phyloP scores from a whole-genome alignment of 2,888 invertebrate species.

The Monochamus alternatus region DNA sequence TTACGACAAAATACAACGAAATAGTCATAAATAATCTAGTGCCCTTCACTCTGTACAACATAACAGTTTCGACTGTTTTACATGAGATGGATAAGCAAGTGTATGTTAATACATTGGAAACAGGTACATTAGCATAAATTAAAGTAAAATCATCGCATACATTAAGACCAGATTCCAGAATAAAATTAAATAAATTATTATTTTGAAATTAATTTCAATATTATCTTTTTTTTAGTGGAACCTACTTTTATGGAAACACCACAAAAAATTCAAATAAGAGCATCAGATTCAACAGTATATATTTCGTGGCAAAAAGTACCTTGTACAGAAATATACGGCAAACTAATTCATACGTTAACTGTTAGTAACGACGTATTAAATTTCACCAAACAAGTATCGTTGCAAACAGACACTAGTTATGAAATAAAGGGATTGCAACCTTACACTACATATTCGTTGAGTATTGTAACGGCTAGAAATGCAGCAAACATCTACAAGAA shows the following conservation, averaged over 20 bases:
- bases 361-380: constrained; percentile 53
- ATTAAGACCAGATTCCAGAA: constrained; percentile 5
- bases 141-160: neutral
- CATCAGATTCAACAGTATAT: constrained; percentile 56
- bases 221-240: constrained; percentile 55
- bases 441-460: constrained; percentile 61
- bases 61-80: constrained; percentile 63
- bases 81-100: constrained; percentile 58
- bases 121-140: constrained; percentile 56
- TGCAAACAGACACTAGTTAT: constrained; percentile 56
- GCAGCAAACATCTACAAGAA: constrained; percentile 53
- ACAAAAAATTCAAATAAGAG: constrained; percentile 57
- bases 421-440: constrained; percentile 59
- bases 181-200: constrained; percentile 13
- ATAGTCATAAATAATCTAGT: constrained; percentile 60
- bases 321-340: constrained; percentile 61
- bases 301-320: constrained; percentile 62
- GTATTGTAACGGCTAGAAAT: constrained; percentile 59
- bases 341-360: constrained; percentile 58
- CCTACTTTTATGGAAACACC: constrained; percentile 62
- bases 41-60: constrained; percentile 64
- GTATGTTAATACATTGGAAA: constrained; percentile 59
- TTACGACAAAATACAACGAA: constrained; percentile 61
- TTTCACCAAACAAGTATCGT: constrained; percentile 49
- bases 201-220: neutral